A percentile compares a stretch with the other conserved stretches of the same genome.
Conservation (phyloP, 2,113 vertebrate genomes). For the Alethe castanea region DNA sequence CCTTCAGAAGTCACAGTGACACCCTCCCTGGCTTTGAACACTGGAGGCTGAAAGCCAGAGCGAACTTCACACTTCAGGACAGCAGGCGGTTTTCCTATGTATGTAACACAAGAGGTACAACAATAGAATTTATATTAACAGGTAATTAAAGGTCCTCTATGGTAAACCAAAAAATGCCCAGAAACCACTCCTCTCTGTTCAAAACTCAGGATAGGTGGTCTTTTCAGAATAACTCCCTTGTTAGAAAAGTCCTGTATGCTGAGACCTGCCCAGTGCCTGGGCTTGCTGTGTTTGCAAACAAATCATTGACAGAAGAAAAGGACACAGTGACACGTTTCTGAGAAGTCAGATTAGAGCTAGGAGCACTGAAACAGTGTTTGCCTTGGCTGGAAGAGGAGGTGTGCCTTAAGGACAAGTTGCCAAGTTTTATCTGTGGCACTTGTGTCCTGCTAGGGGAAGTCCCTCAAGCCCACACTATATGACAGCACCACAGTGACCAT, state of each 20-base stretch:
- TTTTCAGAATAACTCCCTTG: neutral
- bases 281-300: neutral
- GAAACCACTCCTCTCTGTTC: neutral
- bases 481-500: neutral
- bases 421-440: neutral
- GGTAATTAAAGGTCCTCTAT: neutral
- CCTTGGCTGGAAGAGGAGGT: neutral
- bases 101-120: neutral
- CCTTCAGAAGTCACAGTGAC: slow-evolving; percentile 12
- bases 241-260: neutral
- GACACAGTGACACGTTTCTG: neutral
- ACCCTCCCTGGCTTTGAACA: neutral
- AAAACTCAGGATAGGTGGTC: neutral
- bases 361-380: neutral
- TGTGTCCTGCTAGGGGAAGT: neutral
- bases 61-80: neutral
- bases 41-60: neutral
- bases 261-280: neutral
- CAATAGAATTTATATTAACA: neutral
- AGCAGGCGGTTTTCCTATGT: neutral
- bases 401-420: neutral
- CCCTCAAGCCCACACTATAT: neutral
- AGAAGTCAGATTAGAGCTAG: neutral
- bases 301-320: neutral
- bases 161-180: neutral